These are phyloP conservation scores for Dromius quadrimaculatus DNA, from an alignment of 2,888 invertebrate species.

Conservation along the genomic window DNA sequence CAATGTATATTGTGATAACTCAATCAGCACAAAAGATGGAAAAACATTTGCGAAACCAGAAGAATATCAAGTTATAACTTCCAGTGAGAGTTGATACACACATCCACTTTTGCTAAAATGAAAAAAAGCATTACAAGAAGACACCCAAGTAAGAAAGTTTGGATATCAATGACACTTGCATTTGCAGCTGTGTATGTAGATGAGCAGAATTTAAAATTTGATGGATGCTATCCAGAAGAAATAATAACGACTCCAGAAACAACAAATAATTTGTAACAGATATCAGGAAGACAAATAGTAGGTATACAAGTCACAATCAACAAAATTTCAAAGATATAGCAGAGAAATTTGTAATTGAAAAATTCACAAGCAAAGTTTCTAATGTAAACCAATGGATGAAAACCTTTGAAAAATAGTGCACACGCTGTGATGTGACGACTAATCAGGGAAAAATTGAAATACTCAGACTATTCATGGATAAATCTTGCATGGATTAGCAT, in stretches of 20 bases:
- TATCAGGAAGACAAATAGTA: background rate
- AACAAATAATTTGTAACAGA: background rate
- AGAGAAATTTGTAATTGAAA: conserved; percentile 12
- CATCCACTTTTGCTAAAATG: background rate
- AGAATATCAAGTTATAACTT: background rate
- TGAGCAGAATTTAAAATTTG: background rate
- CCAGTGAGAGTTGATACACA: background rate
- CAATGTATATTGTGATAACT: background rate
- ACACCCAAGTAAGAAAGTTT: too few relatives aligned
- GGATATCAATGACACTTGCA: background rate
- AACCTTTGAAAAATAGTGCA: conserved; percentile 4
- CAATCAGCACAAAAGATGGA: background rate
- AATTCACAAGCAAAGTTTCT: conserved; percentile 6
- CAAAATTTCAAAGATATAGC: background rate
- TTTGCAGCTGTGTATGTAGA: background rate
- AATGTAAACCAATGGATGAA: background rate
- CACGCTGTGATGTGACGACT: background rate
- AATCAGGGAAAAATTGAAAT: background rate
- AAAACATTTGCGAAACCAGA: background rate
- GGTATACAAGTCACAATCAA: background rate
- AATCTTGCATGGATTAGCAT: background rate
- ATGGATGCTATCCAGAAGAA: background rate
- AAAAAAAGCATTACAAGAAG: background rate
- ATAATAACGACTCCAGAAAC: background rate
- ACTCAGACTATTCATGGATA: background rate